A percentile compares a stretch with the other conserved stretches of the same genome.
Evolutionary conservation across 1,140 invertebrate genomes (phyloP).

Genomic region (Zophobas morio): DNA sequence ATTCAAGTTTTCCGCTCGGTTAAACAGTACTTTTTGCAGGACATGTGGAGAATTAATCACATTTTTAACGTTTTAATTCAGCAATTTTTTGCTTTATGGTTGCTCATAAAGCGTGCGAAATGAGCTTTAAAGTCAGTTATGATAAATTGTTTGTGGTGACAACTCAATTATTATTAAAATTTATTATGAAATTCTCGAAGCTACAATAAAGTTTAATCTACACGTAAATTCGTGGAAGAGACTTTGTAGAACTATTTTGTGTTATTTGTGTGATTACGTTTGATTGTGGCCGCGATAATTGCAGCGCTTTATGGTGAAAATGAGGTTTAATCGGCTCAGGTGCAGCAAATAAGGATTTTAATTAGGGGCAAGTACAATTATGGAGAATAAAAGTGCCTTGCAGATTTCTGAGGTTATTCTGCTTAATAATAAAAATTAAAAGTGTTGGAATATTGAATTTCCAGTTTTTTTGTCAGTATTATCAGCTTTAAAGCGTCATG

Average conservation of each 20-base stretch:
- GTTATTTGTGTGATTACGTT: conserved; percentile 23
- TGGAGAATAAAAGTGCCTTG: not conserved
- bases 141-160: conserved; percentile 35
- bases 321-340: not conserved
- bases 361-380: not conserved
- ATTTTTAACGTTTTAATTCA: conserved; percentile 26
- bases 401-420: not conserved
- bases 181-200: not conserved
- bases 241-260: conserved; percentile 1
- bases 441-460: not conserved
- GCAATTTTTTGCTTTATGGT: not conserved
- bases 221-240: conserved; percentile 12
- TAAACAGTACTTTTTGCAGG: conserved; percentile 1
- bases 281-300: conserved; percentile 18
- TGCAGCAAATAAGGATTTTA: conserved; percentile 11
- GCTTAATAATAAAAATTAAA: not conserved
- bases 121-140: conserved; percentile 5
- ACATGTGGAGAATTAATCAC: conserved; percentile 20
- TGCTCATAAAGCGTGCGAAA: conserved; percentile 1
- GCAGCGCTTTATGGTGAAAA: not conserved
- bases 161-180: conserved; percentile 34
- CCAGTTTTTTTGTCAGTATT: too few relatives aligned
- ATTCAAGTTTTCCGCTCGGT: conserved; percentile 1
- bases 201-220: conserved; percentile 19
- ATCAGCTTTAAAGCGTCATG: too few relatives aligned